A percentile compares a stretch with the other conserved stretches of the same genome.
Evolutionary conservation across 1,140 invertebrate species (phyloP).

Genomic region (Sitophilus oryzae): DNA sequence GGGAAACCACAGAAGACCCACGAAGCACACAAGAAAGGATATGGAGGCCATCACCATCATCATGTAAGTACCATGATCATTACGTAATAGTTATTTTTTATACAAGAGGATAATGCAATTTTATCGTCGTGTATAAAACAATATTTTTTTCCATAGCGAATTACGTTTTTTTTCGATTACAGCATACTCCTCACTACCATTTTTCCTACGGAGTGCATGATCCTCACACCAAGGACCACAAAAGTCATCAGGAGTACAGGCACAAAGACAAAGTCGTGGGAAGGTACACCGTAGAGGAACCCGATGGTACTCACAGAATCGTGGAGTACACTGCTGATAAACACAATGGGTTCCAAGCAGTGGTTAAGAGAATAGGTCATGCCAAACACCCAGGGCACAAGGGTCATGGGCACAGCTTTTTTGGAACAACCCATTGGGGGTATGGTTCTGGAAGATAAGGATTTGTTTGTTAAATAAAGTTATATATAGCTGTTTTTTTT

Average conservation of each 20-base stretch:
- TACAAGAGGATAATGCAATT: too few relatives aligned
- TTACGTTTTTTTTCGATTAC: too few relatives aligned
- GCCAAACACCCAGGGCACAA: neutral
- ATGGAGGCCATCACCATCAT: too few relatives aligned
- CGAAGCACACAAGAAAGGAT: too few relatives aligned
- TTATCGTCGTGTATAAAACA: too few relatives aligned
- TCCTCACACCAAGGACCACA: constrained; percentile 14
- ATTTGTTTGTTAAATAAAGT: constrained; percentile 3
- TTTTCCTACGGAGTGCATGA: constrained; percentile 20
- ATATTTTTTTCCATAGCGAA: too few relatives aligned
- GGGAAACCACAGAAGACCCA: too few relatives aligned
- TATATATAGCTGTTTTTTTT: too few relatives aligned
- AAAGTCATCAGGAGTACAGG: constrained; percentile 30
- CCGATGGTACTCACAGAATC: constrained; percentile 48
- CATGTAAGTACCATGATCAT: too few relatives aligned
- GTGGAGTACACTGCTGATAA: constrained; percentile 50
- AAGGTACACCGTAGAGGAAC: constrained; percentile 48
- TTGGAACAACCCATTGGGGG: constrained; percentile 18
- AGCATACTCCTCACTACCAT: constrained; percentile 11
- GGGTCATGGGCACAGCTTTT: constrained; percentile 3
- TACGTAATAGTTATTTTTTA: too few relatives aligned
- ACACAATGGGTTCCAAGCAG: constrained; percentile 42
- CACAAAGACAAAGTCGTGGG: constrained; percentile 18
- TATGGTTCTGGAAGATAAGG: neutral
- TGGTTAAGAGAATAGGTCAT: constrained; percentile 13